phyloP scores from a whole-genome alignment of 1,140 invertebrate species.

The Asobara japonica region DNA sequence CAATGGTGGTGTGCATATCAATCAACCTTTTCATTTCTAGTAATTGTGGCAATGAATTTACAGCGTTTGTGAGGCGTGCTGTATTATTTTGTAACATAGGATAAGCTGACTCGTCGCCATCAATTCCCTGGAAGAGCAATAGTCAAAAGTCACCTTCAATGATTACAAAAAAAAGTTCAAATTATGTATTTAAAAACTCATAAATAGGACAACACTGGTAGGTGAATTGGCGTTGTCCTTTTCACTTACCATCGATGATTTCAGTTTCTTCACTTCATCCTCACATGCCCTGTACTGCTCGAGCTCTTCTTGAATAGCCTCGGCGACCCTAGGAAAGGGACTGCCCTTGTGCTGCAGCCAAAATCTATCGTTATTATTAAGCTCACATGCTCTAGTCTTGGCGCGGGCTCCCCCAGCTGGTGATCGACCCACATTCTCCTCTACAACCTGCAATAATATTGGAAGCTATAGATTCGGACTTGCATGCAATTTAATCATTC shows the following conservation, averaged over 20 bases:
- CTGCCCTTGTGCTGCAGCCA: conserved; percentile 95
- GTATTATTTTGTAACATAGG: conserved; percentile 94
- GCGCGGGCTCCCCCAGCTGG: conserved; percentile 71
- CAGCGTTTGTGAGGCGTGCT: conserved; percentile 91
- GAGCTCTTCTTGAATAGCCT: conserved; percentile 97
- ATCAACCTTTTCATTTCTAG: conserved; percentile 97
- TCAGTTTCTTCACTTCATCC: conserved; percentile 95
- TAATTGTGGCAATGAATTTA: conserved; percentile 94
- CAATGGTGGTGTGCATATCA: conserved; percentile 98
- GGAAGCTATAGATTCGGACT: too few relatives aligned
- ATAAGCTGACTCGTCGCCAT: conserved; percentile 79
- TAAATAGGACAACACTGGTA: too few relatives aligned
- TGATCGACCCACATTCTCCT: conserved; percentile 73
- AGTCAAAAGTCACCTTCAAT: not conserved
- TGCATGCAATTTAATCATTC: too few relatives aligned
- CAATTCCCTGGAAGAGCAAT: conserved; percentile 70
- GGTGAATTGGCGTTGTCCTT: not conserved
- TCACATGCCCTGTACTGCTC: conserved; percentile 94
- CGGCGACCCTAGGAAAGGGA: conserved; percentile 96
- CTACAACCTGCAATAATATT: too few relatives aligned
- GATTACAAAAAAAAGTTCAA: not conserved
- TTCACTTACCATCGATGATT: conserved; percentile 82
- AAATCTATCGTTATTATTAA: conserved; percentile 89
- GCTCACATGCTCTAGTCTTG: conserved; percentile 90
- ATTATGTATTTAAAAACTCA: not conserved